Conservation (phyloP, 1,140 invertebrate genomes). For the Streblospio benedicti region DNA sequence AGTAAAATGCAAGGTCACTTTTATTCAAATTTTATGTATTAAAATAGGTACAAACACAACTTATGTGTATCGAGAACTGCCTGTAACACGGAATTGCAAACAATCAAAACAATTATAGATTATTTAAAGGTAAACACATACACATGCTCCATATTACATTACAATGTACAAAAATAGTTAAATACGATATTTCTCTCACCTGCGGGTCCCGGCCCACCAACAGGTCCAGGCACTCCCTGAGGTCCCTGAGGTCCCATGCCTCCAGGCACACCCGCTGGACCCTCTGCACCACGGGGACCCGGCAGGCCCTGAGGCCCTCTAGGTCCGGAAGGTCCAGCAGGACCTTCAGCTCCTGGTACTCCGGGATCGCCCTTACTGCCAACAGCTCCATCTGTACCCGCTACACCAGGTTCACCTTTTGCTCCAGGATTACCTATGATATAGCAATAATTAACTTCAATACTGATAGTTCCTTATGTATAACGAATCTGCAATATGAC, state of each 20-base stretch:
- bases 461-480: neutral
- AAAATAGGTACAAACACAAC: too few species aligned
- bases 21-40: too few species aligned
- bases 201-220: slow-evolving; percentile 51
- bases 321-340: slow-evolving; percentile 12
- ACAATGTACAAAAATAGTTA: too few species aligned
- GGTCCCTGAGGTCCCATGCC: slow-evolving; percentile 11
- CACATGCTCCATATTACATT: too few species aligned
- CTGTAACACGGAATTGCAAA: too few species aligned
- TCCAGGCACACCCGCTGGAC: slow-evolving; percentile 12
- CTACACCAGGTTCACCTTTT: slow-evolving; percentile 7
- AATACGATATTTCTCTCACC: too few species aligned
- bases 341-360: slow-evolving; percentile 6
- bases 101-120: too few species aligned
- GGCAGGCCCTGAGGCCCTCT: slow-evolving; percentile 7
- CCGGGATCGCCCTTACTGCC: slow-evolving; percentile 4
- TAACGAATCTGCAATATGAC: neutral
- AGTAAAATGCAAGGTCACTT: too few species aligned
- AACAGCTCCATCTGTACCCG: neutral
- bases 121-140: too few species aligned
- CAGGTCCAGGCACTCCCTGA: slow-evolving; percentile 52
- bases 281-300: slow-evolving; percentile 10
- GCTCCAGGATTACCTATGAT: neutral
- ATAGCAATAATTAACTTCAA: neutral
- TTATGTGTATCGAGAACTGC: too few species aligned